Conservation (phyloP, 2,888 invertebrate genomes). For the Alentia gelatinosa region DNA sequence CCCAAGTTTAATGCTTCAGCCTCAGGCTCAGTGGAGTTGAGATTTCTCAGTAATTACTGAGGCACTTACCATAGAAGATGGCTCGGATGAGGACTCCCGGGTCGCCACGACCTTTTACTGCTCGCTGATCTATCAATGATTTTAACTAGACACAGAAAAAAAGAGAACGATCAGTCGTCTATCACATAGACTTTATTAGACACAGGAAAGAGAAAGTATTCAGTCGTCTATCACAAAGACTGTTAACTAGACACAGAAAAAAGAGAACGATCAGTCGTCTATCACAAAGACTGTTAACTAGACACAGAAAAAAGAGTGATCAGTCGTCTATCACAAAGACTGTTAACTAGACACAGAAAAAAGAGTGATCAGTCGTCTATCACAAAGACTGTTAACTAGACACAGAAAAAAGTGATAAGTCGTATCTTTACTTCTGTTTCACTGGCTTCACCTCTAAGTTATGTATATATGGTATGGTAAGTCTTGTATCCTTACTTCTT, state of each 20-base stretch:
- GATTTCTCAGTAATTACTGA: no score
- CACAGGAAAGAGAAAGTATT: background rate
- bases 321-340: background rate
- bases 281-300: background rate
- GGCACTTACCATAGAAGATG: slow-evolving; percentile 68
- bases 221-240: background rate
- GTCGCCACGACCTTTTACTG: slow-evolving; percentile 70
- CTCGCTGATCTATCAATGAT: slow-evolving; percentile 67
- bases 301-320: background rate
- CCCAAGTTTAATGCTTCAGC: no score
- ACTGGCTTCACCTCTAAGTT: background rate
- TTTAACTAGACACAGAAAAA: slow-evolving; percentile 9
- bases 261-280: background rate
- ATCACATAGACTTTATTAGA: background rate
- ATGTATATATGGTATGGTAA: background rate
- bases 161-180: background rate
- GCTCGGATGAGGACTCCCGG: slow-evolving; percentile 69
- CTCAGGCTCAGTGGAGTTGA: no score
- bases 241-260: background rate
- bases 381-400: background rate
- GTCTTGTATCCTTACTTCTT: slow-evolving; percentile 61
- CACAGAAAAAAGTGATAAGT: background rate
- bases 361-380: background rate
- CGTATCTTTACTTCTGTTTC: background rate
- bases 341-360: background rate